Percentiles rank a stretch among this genome's conserved stretches.
These are phyloP conservation scores for Pygoscelis antarcticus DNA, from an alignment of 2,113 vertebrate species.

Conservation along the genomic window DNA sequence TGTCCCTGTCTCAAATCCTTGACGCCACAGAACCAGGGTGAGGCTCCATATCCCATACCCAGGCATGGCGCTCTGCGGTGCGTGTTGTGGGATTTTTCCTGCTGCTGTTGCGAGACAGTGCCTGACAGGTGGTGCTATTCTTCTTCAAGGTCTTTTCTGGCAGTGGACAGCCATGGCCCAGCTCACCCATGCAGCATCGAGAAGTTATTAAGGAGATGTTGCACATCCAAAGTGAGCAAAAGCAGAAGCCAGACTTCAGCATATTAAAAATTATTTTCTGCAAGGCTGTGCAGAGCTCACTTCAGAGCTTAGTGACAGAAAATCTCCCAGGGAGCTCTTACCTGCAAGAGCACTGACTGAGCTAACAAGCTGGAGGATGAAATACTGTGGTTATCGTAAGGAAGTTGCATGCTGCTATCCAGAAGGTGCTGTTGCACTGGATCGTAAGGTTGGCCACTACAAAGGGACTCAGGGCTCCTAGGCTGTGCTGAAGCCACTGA, in stretches of 20 bases:
- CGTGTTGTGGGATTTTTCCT: not conserved
- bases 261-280: conserved; percentile 19
- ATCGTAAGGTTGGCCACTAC: fast-evolving
- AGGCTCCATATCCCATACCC: not conserved
- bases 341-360: not conserved
- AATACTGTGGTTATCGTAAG: not conserved
- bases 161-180: not conserved
- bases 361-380: not conserved
- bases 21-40: not conserved
- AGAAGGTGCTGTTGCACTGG: not conserved
- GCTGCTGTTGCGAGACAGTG: not conserved
- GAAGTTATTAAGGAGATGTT: not conserved
- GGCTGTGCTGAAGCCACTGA: not conserved
- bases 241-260: not conserved
- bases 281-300: conserved; percentile 4
- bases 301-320: conserved; percentile 26
- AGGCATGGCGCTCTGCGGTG: fast-evolving
- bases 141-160: not conserved
- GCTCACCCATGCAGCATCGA: not conserved
- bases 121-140: not conserved
- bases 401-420: not conserved
- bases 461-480: fast-evolving
- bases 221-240: not conserved
- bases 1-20: not conserved
- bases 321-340: conserved; percentile 22